Conservation (phyloP, 2,888 invertebrate species). For the Macrophya alboannulata region DNA sequence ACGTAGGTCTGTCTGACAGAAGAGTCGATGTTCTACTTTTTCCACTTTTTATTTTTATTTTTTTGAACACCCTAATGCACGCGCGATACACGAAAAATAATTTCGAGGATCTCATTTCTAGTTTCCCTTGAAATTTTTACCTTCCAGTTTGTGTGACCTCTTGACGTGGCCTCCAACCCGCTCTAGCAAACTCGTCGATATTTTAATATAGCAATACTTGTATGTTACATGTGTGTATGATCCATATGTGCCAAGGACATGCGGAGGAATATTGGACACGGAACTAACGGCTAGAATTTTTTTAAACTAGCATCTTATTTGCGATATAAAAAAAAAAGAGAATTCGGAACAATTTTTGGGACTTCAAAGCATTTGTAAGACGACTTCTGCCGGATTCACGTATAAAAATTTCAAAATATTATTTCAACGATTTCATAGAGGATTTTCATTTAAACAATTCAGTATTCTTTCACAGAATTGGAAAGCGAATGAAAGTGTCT, state of each 20-base stretch:
- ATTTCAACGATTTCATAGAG: no score
- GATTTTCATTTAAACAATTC: no score
- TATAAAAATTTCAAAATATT: no score
- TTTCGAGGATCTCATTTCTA: neutral
- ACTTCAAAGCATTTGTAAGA: neutral
- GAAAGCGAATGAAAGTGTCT: no score
- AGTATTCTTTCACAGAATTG: no score
- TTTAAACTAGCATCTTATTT: neutral
- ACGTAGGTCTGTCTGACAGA: no score
- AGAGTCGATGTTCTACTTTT: neutral
- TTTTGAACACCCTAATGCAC: neutral
- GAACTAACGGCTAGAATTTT: neutral
- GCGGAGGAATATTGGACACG: no score
- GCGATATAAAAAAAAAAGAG: neutral
- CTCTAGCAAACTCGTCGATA: neutral
- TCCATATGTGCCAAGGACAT: neutral
- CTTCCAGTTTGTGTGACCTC: constrained; percentile 9
- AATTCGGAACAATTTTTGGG: no score
- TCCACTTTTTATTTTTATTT: neutral
- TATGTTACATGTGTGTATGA: neutral
- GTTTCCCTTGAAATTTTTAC: constrained; percentile 28
- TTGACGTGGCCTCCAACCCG: neutral
- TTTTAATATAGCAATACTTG: constrained; percentile 19
- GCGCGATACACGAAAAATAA: neutral
- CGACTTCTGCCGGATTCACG: no score